Evolutionary conservation across 2,888 invertebrate species (phyloP).

Genomic region (Cynaeus angustus): DNA sequence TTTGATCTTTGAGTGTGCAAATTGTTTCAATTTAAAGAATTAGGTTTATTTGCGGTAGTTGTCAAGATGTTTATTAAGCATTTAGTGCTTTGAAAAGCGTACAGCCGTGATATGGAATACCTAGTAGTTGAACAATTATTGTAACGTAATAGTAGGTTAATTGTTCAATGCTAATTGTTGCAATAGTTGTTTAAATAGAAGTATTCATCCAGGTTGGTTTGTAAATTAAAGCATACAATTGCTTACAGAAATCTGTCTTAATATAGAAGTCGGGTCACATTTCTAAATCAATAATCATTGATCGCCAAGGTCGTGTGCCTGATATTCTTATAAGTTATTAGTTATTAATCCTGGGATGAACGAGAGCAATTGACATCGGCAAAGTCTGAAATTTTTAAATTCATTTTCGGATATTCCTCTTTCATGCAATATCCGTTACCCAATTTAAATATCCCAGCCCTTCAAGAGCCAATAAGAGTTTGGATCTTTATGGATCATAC

Average conservation of each 20-base stretch:
- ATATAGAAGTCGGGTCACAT: background rate
- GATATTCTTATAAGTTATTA: background rate
- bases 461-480: too few relatives aligned
- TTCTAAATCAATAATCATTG: background rate
- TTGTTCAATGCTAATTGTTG: too few relatives aligned
- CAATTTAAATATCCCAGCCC: too few relatives aligned
- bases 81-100: background rate
- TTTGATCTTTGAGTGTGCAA: background rate
- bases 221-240: too few relatives aligned
- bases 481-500: too few relatives aligned
- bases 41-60: slow-evolving; percentile 7
- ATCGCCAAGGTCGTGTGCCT: background rate
- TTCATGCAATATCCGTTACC: background rate
- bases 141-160: too few relatives aligned
- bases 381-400: background rate
- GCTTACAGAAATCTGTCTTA: too few relatives aligned
- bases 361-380: background rate
- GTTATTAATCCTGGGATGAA: too few relatives aligned
- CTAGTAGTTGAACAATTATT: too few relatives aligned
- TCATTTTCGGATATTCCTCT: background rate
- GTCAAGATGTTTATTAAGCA: slow-evolving; percentile 1
- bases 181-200: too few relatives aligned
- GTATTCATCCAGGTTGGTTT: too few relatives aligned
- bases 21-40: slow-evolving; percentile 8
- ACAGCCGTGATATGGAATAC: background rate